Evolutionary conservation across 2,888 invertebrate species (phyloP).

Genomic region (Apamea epomidion): DNA sequence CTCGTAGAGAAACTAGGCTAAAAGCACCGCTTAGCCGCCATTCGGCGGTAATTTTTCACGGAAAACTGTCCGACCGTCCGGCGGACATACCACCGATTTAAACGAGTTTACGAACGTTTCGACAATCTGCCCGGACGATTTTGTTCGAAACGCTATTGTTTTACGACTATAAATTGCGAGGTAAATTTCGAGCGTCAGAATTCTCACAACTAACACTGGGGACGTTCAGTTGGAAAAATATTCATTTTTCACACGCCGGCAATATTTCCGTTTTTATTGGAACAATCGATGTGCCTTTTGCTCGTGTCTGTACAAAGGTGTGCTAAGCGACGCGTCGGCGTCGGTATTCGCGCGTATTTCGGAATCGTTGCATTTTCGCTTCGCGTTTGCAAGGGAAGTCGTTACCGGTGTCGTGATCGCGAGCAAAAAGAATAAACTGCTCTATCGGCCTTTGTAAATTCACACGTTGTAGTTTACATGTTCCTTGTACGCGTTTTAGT

Average conservation of each 20-base stretch:
- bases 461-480: constrained; percentile 67
- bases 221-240: constrained; percentile 76
- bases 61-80: constrained; percentile 74
- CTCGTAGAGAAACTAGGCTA: constrained; percentile 81
- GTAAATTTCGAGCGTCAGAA: constrained; percentile 71
- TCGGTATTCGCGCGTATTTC: constrained; percentile 77
- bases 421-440: constrained; percentile 77
- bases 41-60: constrained; percentile 81
- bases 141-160: constrained; percentile 61
- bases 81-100: constrained; percentile 72
- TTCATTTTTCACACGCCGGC: constrained; percentile 80
- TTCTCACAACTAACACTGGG: constrained; percentile 59
- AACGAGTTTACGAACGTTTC: constrained; percentile 77
- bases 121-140: constrained; percentile 68
- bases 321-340: constrained; percentile 69
- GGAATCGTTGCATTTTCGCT: constrained; percentile 78
- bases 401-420: constrained; percentile 80
- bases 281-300: constrained; percentile 82
- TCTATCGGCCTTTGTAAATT: constrained; percentile 76
- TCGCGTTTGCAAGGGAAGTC: constrained; percentile 82
- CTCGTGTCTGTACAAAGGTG: constrained; percentile 76
- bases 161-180: constrained; percentile 67
- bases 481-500: constrained; percentile 39
- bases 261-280: constrained; percentile 84
- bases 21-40: constrained; percentile 79